Evolutionary conservation across 2,113 vertebrate genomes (phyloP).

Genomic region (Eira barbara): DNA sequence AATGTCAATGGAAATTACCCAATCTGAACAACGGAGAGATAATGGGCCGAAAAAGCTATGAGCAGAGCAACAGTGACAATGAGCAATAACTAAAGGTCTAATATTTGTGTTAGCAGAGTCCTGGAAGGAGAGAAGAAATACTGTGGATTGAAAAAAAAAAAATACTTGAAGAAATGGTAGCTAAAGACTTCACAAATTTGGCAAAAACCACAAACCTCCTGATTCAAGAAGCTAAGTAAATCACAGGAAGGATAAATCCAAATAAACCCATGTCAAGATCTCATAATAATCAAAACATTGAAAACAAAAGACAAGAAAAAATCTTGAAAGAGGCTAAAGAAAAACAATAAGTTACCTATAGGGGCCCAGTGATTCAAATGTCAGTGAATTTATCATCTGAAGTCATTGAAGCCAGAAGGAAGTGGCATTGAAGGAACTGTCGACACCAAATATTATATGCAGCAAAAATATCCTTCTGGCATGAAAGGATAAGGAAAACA

Average conservation of each 20-base stretch:
- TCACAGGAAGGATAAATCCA: background rate
- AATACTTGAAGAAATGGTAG: background rate
- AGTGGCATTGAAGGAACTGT: background rate
- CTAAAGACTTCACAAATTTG: background rate
- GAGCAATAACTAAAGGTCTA: background rate
- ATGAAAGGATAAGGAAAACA: background rate
- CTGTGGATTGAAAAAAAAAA: background rate
- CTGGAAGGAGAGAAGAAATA: background rate
- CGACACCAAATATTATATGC: background rate
- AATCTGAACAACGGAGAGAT: background rate
- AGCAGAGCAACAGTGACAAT: background rate
- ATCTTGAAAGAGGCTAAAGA: background rate
- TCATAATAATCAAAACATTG: background rate
- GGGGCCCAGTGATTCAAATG: background rate
- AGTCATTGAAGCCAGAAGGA: background rate
- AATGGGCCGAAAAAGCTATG: background rate
- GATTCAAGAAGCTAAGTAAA: slow-evolving; percentile 1
- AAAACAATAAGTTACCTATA: background rate
- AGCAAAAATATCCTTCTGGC: background rate
- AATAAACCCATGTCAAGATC: background rate
- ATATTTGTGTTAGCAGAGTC: background rate
- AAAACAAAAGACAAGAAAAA: background rate
- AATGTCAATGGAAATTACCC: background rate
- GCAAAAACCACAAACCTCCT: background rate
- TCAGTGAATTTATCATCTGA: background rate